phyloP scores from a whole-genome alignment of 2,797 vertebrate species.

The Pseudochromis fuscus region DNA sequence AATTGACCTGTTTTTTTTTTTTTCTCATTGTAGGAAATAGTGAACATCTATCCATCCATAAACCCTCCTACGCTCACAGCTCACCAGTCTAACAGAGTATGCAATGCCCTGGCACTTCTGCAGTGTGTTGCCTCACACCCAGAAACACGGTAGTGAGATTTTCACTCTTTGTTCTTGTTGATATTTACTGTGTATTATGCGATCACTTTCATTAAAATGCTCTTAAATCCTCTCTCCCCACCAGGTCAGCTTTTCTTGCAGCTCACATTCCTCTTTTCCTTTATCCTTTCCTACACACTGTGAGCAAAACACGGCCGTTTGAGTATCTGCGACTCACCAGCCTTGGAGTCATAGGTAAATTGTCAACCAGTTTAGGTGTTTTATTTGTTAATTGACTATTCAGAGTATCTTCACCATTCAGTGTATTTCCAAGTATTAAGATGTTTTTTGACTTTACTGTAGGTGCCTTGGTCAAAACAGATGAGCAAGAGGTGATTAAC shows the following conservation, averaged over 20 bases:
- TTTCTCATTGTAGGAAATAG: slow-evolving; percentile 90
- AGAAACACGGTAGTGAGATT: slow-evolving; percentile 90
- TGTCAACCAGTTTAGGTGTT: background rate
- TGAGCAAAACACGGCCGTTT: slow-evolving; percentile 97
- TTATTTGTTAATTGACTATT: background rate
- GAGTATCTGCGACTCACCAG: slow-evolving; percentile 98
- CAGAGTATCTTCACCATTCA: background rate
- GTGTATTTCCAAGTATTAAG: background rate
- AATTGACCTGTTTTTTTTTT: background rate
- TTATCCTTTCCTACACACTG: slow-evolving; percentile 98
- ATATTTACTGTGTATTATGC: background rate
- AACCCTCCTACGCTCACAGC: slow-evolving; percentile 97
- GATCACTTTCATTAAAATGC: background rate
- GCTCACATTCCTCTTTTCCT: slow-evolving; percentile 87
- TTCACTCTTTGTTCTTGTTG: background rate
- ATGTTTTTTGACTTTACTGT: background rate
- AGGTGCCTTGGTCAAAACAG: slow-evolving; percentile 98
- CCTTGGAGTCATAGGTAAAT: slow-evolving; percentile 95
- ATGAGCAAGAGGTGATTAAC: slow-evolving; percentile 99
- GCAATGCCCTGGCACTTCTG: slow-evolving; percentile 95
- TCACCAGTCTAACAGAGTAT: slow-evolving; percentile 98
- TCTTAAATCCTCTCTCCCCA: slow-evolving; percentile 32
- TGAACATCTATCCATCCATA: slow-evolving; percentile 99
- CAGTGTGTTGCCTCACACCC: slow-evolving; percentile 99
- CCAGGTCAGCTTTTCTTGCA: slow-evolving; percentile 89